Conservation (phyloP, 2,888 invertebrate species). For the Epinotia brunnichana region DNA sequence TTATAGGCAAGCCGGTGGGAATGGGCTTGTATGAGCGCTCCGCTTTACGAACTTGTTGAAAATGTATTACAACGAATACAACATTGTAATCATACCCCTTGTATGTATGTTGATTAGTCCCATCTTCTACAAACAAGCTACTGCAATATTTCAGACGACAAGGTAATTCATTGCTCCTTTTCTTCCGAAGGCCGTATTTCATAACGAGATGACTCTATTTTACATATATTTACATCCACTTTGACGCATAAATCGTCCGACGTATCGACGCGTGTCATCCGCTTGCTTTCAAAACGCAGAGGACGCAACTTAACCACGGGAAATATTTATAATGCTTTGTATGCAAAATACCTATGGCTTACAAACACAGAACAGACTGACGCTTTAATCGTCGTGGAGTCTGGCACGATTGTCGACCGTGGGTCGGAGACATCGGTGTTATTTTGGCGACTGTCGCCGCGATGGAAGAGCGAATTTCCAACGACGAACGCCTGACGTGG, state of each 20-base stretch:
- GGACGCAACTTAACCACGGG: conserved; percentile 69
- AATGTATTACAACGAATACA: neutral
- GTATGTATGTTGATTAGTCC: conserved; percentile 42
- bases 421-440: conserved; percentile 55
- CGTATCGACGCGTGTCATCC: conserved; percentile 77
- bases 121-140: conserved; percentile 52
- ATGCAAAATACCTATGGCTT: conserved; percentile 80
- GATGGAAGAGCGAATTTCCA: conserved; percentile 54
- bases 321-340: conserved; percentile 83
- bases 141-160: conserved; percentile 51
- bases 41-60: neutral
- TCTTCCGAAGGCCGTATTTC: conserved; percentile 55
- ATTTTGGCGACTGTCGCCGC: conserved; percentile 41
- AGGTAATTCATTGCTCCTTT: conserved; percentile 57
- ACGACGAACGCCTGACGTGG: conserved; percentile 61
- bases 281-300: conserved; percentile 71
- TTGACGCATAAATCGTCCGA: conserved; percentile 68
- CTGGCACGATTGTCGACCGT: conserved; percentile 67
- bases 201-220: conserved; percentile 68
- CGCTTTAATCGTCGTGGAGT: conserved; percentile 60
- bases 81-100: conserved; percentile 20
- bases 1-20: too few species aligned
- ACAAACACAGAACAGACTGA: conserved; percentile 63
- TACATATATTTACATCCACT: conserved; percentile 77
- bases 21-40: too few species aligned